Percentiles rank a stretch among this genome's conserved stretches.
phyloP scores from a whole-genome alignment of 2,888 invertebrate species.

The Junonia oenone region DNA sequence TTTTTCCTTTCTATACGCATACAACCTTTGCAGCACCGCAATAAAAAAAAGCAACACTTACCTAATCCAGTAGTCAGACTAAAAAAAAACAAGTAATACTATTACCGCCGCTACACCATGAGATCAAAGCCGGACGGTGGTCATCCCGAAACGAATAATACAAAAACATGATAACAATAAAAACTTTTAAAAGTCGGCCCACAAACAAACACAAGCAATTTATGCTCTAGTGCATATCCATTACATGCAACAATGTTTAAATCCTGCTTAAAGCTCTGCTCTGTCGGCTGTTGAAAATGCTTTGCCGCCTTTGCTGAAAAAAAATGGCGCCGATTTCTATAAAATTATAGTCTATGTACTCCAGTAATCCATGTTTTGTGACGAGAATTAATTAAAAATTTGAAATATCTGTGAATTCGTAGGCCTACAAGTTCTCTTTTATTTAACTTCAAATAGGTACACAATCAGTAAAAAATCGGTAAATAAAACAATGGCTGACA shows the following conservation, averaged over 20 bases:
- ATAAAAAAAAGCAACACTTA: background rate
- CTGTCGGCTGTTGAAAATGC: slow-evolving; percentile 41
- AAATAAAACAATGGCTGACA: too few species aligned
- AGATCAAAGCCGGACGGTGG: slow-evolving; percentile 22
- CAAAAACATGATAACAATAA: slow-evolving; percentile 24
- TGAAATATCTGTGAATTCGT: too few species aligned
- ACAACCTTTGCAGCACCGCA: background rate
- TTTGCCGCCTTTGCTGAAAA: slow-evolving; percentile 21
- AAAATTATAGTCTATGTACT: background rate
- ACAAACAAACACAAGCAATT: slow-evolving; percentile 54
- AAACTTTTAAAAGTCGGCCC: slow-evolving; percentile 45
- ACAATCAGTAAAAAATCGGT: too few species aligned
- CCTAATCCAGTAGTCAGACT: slow-evolving; percentile 13
- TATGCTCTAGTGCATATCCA: slow-evolving; percentile 76
- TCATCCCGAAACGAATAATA: slow-evolving; percentile 16
- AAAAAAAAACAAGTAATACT: slow-evolving; percentile 9
- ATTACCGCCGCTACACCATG: background rate
- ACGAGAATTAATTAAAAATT: too few species aligned
- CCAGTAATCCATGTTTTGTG: background rate
- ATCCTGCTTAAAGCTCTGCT: slow-evolving; percentile 49
- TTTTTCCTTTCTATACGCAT: too few species aligned
- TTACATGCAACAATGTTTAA: slow-evolving; percentile 54
- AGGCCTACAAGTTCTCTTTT: too few species aligned
- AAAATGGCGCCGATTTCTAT: slow-evolving; percentile 28
- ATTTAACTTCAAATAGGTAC: too few species aligned